phyloP scores from a whole-genome alignment of 2,113 vertebrate genomes.

The Aptenodytes patagonicus region DNA sequence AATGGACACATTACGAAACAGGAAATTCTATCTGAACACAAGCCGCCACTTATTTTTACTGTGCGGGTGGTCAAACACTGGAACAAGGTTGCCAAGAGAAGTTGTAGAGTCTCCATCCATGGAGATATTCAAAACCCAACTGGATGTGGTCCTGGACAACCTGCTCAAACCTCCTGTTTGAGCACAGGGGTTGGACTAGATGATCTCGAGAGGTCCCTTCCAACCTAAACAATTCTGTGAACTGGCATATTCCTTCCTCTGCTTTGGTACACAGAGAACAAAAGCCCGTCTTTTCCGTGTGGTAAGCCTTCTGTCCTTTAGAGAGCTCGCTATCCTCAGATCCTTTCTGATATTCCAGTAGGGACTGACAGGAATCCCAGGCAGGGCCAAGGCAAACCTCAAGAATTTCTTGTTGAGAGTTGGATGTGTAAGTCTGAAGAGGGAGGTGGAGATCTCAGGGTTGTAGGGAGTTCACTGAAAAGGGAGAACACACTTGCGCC shows the following conservation, averaged over 20 bases:
- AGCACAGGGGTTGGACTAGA: not conserved
- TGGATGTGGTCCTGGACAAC: not conserved
- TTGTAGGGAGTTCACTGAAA: not conserved
- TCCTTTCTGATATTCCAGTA: not conserved
- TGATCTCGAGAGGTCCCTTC: not conserved
- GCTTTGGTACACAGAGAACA: not conserved
- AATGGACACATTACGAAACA: not conserved
- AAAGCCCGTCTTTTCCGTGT: not conserved
- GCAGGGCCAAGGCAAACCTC: not conserved
- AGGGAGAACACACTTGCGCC: not conserved
- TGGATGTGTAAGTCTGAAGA: not conserved
- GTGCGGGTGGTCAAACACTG: not conserved
- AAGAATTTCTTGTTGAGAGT: not conserved
- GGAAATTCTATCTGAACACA: not conserved
- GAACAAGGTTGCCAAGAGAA: not conserved
- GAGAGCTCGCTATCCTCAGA: not conserved
- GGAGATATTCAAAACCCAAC: too few species aligned
- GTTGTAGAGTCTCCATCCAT: not conserved
- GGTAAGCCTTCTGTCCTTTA: not conserved
- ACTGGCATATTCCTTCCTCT: not conserved
- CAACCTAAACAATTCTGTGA: not conserved
- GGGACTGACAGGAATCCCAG: not conserved
- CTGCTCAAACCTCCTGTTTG: not conserved
- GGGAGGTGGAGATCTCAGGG: not conserved
- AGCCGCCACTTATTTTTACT: not conserved